phyloP scores from a whole-genome alignment of 2,888 invertebrate species.

The Cerceris ruficornis region DNA sequence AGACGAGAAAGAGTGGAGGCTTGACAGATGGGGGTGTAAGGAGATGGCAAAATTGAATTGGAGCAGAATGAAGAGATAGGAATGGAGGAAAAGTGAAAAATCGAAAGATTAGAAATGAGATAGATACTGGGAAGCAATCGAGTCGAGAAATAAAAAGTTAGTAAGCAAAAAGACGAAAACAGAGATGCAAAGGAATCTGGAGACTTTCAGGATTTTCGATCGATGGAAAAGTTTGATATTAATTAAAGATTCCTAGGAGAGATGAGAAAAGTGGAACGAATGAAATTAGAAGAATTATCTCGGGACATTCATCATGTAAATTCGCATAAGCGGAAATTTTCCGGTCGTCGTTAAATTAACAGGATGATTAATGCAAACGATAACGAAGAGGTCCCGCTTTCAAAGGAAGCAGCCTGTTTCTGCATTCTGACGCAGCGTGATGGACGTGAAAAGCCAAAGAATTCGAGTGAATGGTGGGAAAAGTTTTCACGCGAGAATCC shows the following conservation, averaged over 20 bases:
- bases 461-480: background rate
- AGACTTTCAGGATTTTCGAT: background rate
- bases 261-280: background rate
- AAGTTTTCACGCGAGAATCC: conserved; percentile 1
- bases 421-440: background rate
- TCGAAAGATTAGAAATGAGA: background rate
- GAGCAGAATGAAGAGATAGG: no score
- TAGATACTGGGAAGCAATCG: background rate
- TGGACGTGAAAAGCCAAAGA: background rate
- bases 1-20: no score
- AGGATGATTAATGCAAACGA: background rate
- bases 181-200: background rate
- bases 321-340: no score
- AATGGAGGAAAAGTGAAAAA: no score
- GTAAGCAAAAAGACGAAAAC: no score
- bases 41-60: no score
- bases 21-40: no score
- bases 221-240: no score
- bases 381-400: background rate
- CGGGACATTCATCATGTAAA: no score
- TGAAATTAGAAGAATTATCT: background rate
- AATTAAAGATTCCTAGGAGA: no score
- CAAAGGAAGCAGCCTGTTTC: background rate
- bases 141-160: background rate
- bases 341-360: background rate